These are phyloP conservation scores for Centroberyx gerrardi DNA, from an alignment of 2,797 vertebrate genomes.

Conservation along the genomic window DNA sequence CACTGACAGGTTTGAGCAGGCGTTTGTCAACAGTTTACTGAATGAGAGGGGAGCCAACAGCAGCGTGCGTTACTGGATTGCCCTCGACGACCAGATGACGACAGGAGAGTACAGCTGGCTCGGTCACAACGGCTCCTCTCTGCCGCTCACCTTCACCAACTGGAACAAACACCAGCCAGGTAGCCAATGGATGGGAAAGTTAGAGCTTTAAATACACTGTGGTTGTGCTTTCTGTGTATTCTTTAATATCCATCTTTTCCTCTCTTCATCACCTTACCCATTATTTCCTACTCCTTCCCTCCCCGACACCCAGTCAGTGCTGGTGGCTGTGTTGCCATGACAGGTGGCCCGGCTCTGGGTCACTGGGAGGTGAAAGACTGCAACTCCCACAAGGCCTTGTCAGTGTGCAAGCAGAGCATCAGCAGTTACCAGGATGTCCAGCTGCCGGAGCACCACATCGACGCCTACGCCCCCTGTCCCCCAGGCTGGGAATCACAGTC, in stretches of 20 bases:
- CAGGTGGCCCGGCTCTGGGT: conserved; percentile 85
- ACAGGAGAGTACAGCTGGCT: conserved; percentile 91
- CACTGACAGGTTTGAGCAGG: conserved; percentile 93
- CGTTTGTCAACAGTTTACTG: conserved; percentile 93
- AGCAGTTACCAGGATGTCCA: conserved; percentile 75
- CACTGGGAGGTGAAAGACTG: conserved; percentile 96
- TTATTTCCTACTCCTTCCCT: background rate
- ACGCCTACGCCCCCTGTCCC: conserved; percentile 87
- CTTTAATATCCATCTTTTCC: background rate
- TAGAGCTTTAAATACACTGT: background rate
- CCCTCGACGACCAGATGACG: conserved; percentile 86
- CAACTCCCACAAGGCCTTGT: conserved; percentile 88
- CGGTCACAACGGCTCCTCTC: conserved; percentile 62
- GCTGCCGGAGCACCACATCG: conserved; percentile 77
- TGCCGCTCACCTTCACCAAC: conserved; percentile 88
- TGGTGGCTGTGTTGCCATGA: conserved; percentile 91
- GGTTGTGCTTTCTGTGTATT: background rate
- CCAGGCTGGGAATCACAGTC: conserved; percentile 91
- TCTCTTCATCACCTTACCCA: background rate
- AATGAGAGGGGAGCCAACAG: conserved; percentile 78
- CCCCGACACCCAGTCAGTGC: conserved; percentile 80
- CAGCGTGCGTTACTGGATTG: conserved; percentile 91
- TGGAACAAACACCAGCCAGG: conserved; percentile 94
- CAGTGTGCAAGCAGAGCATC: conserved; percentile 91
- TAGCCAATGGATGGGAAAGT: conserved; percentile 55